Base-by-base conservation (phyloP, 2,113 vertebrate species). In the Vidua chalybeata region DNA sequence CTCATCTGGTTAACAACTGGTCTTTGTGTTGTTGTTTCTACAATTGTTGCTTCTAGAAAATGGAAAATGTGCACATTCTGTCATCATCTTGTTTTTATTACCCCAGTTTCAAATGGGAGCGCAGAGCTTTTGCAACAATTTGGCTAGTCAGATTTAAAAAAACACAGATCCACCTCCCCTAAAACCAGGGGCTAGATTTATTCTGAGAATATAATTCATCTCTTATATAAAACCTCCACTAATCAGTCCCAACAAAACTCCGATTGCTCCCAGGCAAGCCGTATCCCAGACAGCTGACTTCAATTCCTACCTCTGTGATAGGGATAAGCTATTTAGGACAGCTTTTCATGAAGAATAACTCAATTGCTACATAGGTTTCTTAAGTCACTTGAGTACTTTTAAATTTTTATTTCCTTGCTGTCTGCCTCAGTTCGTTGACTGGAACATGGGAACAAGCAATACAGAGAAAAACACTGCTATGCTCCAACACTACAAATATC, bases 221-320 rank as follows among this genome's bases (percentile, higher is more conserved):
- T 94, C 91, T 96, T 94, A 94, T 14, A 68, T 89, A 96, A 96
- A 96, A 94, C 56, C 86, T 72, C 82, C 69, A 72, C 80, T 95
- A 87, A 96, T 92, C 94, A 63, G 77, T 22, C 80, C 58, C 51
- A 78, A 31, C 0, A 2, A 39, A 93, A 86, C 69, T 89, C 68
- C 3, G 76, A 37, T 0, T 94, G 72, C 31, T 88, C 83, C 59
- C 51, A 33, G 7, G 73, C 84, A 79, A 92, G 33, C 27, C 41
- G 15, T 21, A 59, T 10, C 46, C 52, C 14, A 39, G 45, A 88
- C 30, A 63, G 5, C 7, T 1, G 18, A 30, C 10, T 86, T 48
- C 9, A 59, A 13, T 59, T 71, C 87, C 45, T 12, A 51, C 51
- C 30, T 89, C 83, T 39, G 14, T 9, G 55, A 43, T 27, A 31